These are phyloP conservation scores for Diarsia rubi DNA, from an alignment of 2,888 invertebrate genomes.

Conservation along the genomic window DNA sequence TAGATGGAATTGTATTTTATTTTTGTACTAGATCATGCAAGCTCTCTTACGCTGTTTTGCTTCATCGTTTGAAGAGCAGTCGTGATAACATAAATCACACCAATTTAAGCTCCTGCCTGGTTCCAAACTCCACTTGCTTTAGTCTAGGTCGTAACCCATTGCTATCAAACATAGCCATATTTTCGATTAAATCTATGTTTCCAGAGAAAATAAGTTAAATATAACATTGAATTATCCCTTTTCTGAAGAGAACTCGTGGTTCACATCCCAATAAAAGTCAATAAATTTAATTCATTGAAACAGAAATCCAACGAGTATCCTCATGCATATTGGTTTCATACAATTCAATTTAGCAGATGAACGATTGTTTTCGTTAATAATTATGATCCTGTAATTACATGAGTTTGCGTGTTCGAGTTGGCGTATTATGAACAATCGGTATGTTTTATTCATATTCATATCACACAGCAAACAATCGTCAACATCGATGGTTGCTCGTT, in stretches of 20 bases:
- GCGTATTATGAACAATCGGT: constrained; percentile 62
- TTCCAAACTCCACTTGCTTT: neutral
- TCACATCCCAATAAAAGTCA: constrained; percentile 23
- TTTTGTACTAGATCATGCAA: neutral
- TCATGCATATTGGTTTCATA: constrained; percentile 40
- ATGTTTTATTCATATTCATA: constrained; percentile 73
- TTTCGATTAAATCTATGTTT: neutral
- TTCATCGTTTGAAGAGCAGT: neutral
- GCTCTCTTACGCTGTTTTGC: neutral
- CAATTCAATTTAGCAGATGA: constrained; percentile 30
- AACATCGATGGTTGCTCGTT: constrained; percentile 64
- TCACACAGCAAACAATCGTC: constrained; percentile 56
- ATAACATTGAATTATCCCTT: neutral
- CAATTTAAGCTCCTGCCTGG: neutral
- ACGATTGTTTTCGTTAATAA: constrained; percentile 50
- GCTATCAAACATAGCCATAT: neutral
- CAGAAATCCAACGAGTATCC: constrained; percentile 10
- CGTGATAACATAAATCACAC: neutral
- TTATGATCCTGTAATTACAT: constrained; percentile 48
- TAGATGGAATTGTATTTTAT: no score
- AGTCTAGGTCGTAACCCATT: neutral
- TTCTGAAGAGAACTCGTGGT: neutral
- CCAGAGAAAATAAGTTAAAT: neutral
- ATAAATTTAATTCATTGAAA: constrained; percentile 10
- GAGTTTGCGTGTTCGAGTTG: constrained; percentile 41